phyloP scores from a whole-genome alignment of 2,888 invertebrate genomes.

The Tenthredo amoena region DNA sequence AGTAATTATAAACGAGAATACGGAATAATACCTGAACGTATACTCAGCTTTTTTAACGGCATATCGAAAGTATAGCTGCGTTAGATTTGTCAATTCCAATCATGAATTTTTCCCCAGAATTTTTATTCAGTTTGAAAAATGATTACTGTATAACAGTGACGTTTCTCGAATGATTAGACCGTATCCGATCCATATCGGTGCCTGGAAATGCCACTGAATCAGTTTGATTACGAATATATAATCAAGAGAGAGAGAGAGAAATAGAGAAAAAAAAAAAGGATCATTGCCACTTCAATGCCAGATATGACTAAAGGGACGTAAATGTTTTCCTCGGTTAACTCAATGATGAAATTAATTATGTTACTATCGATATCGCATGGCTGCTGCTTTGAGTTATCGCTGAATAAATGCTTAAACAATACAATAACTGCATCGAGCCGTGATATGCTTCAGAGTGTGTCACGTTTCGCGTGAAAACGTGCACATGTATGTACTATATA shows the following conservation, averaged over 20 bases:
- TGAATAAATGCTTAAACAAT: conserved; percentile 15
- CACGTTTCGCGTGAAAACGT: neutral
- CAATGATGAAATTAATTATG: neutral
- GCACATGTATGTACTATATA: neutral
- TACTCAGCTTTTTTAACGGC: neutral
- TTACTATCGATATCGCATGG: conserved; percentile 10
- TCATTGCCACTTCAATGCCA: neutral
- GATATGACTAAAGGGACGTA: neutral
- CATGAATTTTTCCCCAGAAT: no score
- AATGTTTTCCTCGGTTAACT: neutral
- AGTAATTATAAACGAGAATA: neutral
- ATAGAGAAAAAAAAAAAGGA: neutral
- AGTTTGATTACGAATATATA: neutral
- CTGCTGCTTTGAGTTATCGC: conserved; percentile 24
- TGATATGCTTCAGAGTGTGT: neutral
- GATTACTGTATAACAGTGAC: neutral
- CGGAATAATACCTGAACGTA: neutral
- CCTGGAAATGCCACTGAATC: neutral
- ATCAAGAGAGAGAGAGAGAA: no score
- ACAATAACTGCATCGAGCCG: neutral
- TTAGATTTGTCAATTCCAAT: neutral
- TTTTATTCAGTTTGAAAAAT: neutral
- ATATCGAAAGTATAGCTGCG: neutral
- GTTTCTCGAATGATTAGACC: neutral
- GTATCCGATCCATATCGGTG: neutral